Percentiles rank a stretch among this genome's conserved stretches.
These are phyloP conservation scores for Microctonus aethiopoides DNA, from an alignment of 2,888 invertebrate species.

Conservation along the genomic window DNA sequence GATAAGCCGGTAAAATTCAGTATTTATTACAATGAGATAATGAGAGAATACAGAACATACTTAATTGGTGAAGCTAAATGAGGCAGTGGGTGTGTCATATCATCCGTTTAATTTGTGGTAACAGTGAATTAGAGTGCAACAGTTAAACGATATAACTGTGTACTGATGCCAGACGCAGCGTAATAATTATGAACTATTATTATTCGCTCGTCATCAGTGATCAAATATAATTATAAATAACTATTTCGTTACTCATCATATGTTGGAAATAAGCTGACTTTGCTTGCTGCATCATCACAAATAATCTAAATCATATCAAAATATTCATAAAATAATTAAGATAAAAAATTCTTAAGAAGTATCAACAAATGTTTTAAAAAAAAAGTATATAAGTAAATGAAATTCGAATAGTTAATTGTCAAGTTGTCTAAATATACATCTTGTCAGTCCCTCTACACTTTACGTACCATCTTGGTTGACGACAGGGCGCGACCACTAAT, in stretches of 20 bases:
- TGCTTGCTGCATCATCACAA: not conserved
- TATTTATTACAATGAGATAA: not conserved
- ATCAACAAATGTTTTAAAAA: no score
- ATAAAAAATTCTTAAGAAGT: no score
- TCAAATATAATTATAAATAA: no score
- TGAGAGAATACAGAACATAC: not conserved
- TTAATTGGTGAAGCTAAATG: not conserved
- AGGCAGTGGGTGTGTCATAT: not conserved
- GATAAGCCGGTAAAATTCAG: not conserved
- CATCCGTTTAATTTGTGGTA: conserved; percentile 2
- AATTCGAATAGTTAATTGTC: no score
- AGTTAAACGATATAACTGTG: not conserved
- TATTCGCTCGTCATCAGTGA: no score
- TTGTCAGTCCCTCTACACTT: not conserved
- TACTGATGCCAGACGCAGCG: not conserved
- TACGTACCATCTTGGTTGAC: conserved; percentile 15
- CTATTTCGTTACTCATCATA: no score
- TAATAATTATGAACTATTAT: not conserved
- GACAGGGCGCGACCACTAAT: conserved; percentile 29
- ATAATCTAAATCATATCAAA: not conserved
- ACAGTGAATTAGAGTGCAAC: conserved; percentile 2
- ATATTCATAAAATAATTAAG: no score
- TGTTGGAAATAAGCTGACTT: no score
- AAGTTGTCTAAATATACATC: not conserved
- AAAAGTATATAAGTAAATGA: not conserved